Evolutionary conservation across 1,140 invertebrate species (phyloP), one percentile per base, ranked within the genome.

Genomic region (Calycopis cecrops): DNA sequence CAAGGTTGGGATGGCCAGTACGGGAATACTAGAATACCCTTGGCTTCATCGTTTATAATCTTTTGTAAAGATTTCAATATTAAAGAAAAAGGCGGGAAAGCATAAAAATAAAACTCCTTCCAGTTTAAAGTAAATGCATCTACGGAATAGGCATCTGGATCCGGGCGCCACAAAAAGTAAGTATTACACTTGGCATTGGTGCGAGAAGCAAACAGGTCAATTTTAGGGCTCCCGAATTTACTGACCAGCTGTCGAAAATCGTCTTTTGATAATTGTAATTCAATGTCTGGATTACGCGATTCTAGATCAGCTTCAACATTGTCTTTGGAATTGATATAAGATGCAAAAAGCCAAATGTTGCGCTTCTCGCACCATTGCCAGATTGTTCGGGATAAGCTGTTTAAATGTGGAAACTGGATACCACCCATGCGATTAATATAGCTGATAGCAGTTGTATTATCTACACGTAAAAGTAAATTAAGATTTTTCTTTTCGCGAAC

Each of bases 71-170:
- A 33, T 52, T 48, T 65, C 17, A 57, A 9, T 16, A 74, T 55
- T 3, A 74, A 35, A n/a, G 49, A 47, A 47, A 71, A 74, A n/a
- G 69, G 71, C 2, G 69, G 62, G 33, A 63, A 69, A 11, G 62
- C 61, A 50, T 63, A 61, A 28, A 56, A 63, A 33, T 37, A 34
- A 35, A 52, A 37, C 8, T 52, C 35, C 9, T 44, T 33, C 55
- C 57, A 55, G 17, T 38, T 21, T 18, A 57, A 18, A 9, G 60
- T 65, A 33, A 62, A 65, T 14, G 57, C 60, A 35, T 65, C 51
- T 11, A 65, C 35, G 12, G 48, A 38, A 3, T 28, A 49, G 9
- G 52, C 40, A 17, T 52, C 55, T 7, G 63, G 59, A 9, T 60
- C 51, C 8, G 8, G 51, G 9, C 60, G 35, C 64, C 64, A 66